Base-by-base conservation (phyloP, 2,888 invertebrate genomes). In the Epirrhoe alternata region DNA sequence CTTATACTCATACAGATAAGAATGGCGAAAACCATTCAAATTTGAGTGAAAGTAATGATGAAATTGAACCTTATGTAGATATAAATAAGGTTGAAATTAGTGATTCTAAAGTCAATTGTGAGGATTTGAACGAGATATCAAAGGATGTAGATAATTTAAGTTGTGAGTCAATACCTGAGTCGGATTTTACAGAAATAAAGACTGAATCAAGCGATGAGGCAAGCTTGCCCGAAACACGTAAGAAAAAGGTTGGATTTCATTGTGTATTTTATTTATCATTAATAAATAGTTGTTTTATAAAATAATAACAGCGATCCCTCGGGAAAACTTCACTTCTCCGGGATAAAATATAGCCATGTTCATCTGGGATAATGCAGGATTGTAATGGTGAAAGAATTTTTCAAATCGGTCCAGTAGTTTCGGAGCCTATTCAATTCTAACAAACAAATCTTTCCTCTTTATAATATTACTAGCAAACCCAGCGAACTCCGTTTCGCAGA, bases 101-200 rank as follows among this genome's bases (percentile, higher is more conserved):
- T 38, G 62, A 68, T 33, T n/a, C 14, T 16, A 64, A 67, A 54
- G 64, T 62, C 31, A 31, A 54, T 10, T 52, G 55, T 47, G 35
- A 51, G 52, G 61, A 14, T 51, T 68, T 47, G 64, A 64, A 35
- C 60, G 70, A 59, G 33, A 63, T 74, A 35, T 69, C 64, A 64
- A 74, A 70, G 61, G 59, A 74, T 64, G 70, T 68, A 52, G 69
- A 63, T 45, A 68, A 61, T 70, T 16, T 69, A 64, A 69, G 54
- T 63, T 72, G 74, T 75, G 77, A 77, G 50, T 76, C 75, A 70
- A 76, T 65, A 69, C 73, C 70, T 74, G 75, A 74, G 61, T 73
- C 73, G 64, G 70, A 65, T 16, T 64, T 56, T 53, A 31, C 6
- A 55, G 60, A 56, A 56, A 68, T 57, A 45, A 56, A 55, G 35